Conservation (phyloP, 2,888 invertebrate genomes). For the Hydroisotoma schaefferi region DNA sequence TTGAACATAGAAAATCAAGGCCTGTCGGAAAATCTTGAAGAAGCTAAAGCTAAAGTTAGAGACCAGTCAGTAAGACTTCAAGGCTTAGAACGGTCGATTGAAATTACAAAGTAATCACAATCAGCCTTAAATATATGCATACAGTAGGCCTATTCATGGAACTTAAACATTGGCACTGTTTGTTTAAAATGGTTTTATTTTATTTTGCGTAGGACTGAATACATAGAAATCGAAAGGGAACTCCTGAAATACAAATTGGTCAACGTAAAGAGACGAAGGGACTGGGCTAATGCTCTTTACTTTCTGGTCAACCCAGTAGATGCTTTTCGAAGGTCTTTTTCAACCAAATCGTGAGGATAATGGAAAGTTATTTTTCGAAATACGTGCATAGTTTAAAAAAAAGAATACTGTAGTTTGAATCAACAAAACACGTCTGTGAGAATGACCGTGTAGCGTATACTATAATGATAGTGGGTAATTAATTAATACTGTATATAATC, state of each 20-base stretch:
- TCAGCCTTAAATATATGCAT: neutral
- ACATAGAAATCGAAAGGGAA: slow-evolving; percentile 17
- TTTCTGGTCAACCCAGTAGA: slow-evolving; percentile 25
- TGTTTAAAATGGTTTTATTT: neutral
- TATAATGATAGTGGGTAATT: no score
- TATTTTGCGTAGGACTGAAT: slow-evolving; percentile 9
- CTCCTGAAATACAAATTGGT: slow-evolving; percentile 17
- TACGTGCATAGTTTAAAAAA: no score
- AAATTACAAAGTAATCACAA: slow-evolving; percentile 12
- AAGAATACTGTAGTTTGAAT: no score
- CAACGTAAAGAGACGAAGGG: slow-evolving; percentile 27
- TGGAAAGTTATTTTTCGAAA: no score
- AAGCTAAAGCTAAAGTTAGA: slow-evolving; percentile 7
- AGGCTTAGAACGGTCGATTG: slow-evolving; percentile 4
- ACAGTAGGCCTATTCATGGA: neutral
- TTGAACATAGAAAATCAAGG: slow-evolving; percentile 7
- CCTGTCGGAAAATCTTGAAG: slow-evolving; percentile 2
- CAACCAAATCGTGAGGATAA: no score
- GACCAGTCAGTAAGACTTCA: neutral
- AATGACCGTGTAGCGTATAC: no score
- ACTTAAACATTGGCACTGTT: neutral
- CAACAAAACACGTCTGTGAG: no score
- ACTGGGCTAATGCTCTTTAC: slow-evolving; percentile 30
- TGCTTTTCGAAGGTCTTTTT: slow-evolving; percentile 11
- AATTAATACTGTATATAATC: no score